A percentile compares a stretch with the other conserved stretches of the same genome.
phyloP scores from a whole-genome alignment of 2,888 invertebrate species.

The Spilarctia lutea region DNA sequence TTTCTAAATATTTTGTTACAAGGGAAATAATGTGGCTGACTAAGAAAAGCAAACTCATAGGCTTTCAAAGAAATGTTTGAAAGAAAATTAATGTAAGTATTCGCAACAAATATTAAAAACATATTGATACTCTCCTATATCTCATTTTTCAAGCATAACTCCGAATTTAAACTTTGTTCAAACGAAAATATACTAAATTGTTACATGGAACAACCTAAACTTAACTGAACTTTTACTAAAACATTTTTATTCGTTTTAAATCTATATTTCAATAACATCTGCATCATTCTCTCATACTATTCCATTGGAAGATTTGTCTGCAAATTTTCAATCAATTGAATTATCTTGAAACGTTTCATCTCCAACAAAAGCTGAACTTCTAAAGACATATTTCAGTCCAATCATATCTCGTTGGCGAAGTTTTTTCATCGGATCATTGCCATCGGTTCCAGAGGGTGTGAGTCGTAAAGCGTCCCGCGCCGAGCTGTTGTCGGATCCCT shows the following conservation, averaged over 20 bases:
- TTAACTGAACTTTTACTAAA: neutral
- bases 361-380: neutral
- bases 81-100: neutral
- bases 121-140: too few species aligned
- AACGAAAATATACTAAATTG: neutral
- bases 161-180: neutral
- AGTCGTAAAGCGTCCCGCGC: slow-evolving; percentile 40
- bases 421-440: slow-evolving; percentile 19
- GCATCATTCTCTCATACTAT: neutral
- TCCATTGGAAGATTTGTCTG: neutral
- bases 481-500: slow-evolving; percentile 33
- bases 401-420: slow-evolving; percentile 20
- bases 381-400: slow-evolving; percentile 17
- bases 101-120: neutral
- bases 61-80: neutral
- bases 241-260: neutral
- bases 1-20: too few species aligned
- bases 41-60: neutral
- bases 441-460: slow-evolving; percentile 35
- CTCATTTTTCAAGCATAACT: neutral
- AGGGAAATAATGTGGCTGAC: neutral
- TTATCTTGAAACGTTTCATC: neutral
- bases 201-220: neutral
- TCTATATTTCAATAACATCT: neutral
- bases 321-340: slow-evolving; percentile 8